Percentiles rank a stretch among this genome's conserved stretches.
phyloP scores from a whole-genome alignment of 2,797 vertebrate species.

The Perodicticus potto region DNA sequence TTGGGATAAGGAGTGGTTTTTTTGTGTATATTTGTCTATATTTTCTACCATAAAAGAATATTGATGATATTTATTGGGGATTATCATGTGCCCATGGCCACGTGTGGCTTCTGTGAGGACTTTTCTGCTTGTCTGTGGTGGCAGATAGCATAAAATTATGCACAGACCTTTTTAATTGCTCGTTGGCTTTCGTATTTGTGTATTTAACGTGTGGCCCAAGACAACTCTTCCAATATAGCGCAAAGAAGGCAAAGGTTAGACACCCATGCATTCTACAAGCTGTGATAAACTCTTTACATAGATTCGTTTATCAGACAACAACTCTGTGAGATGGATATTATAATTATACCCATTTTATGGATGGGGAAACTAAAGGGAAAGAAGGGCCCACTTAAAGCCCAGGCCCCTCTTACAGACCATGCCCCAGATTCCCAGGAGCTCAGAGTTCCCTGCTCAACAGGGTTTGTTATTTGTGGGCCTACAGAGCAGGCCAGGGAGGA shows the following conservation, averaged over 20 bases:
- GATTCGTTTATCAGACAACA: neutral
- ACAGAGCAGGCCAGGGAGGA: neutral
- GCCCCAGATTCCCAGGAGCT: no score
- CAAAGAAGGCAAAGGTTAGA: no score
- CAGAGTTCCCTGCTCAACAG: neutral
- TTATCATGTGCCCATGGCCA: neutral
- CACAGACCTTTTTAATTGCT: no score
- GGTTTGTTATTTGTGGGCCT: fast-evolving
- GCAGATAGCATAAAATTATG: no score
- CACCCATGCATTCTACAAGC: no score
- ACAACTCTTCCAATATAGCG: no score
- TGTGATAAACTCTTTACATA: neutral
- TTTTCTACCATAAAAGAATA: neutral
- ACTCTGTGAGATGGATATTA: neutral
- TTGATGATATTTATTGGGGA: neutral
- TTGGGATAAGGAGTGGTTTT: neutral
- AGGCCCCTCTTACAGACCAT: neutral
- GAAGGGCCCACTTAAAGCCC: neutral
- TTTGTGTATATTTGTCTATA: neutral
- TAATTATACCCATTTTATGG: neutral
- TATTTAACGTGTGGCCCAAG: no score
- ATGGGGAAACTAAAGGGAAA: neutral
- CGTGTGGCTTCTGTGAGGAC: no score
- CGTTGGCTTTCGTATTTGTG: no score
- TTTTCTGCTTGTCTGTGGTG: no score